phyloP scores from a whole-genome alignment of 2,888 invertebrate genomes.

The Eupithecia subumbrata region DNA sequence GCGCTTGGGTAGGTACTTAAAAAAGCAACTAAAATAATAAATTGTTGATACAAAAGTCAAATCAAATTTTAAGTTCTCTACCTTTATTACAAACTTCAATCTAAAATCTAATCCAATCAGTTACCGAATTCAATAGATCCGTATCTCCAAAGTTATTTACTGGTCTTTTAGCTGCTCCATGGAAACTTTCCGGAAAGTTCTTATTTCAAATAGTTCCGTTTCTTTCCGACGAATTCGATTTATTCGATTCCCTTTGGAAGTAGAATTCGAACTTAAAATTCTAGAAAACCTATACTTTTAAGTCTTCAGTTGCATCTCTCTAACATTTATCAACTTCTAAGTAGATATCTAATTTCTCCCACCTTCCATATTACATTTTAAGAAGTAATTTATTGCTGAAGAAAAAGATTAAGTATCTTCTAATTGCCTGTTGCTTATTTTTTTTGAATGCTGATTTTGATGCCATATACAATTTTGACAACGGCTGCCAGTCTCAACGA shows the following conservation, averaged over 20 bases:
- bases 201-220: conserved; percentile 5
- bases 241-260: conserved; percentile 25
- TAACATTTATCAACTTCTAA: not conserved
- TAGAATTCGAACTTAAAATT: conserved; percentile 15
- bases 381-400: too few species aligned
- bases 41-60: not conserved
- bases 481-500: too few species aligned
- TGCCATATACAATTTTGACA: too few species aligned
- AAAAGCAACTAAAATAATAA: not conserved
- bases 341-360: not conserved
- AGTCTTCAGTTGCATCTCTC: not conserved
- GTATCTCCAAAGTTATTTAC: conserved; percentile 9
- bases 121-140: conserved; percentile 5
- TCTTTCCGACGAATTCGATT: conserved; percentile 18
- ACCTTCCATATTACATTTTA: not conserved
- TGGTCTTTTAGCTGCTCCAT: not conserved
- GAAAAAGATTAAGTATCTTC: too few species aligned
- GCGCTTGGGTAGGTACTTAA: not conserved
- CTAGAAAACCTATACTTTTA: not conserved
- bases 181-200: conserved; percentile 10
- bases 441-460: too few species aligned
- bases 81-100: not conserved
- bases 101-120: not conserved
- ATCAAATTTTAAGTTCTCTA: not conserved
- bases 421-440: too few species aligned